A percentile compares a stretch with the other conserved stretches of the same genome.
These are phyloP conservation scores for Platyura marginata DNA, from an alignment of 1,140 invertebrate species.

Conservation along the genomic window DNA sequence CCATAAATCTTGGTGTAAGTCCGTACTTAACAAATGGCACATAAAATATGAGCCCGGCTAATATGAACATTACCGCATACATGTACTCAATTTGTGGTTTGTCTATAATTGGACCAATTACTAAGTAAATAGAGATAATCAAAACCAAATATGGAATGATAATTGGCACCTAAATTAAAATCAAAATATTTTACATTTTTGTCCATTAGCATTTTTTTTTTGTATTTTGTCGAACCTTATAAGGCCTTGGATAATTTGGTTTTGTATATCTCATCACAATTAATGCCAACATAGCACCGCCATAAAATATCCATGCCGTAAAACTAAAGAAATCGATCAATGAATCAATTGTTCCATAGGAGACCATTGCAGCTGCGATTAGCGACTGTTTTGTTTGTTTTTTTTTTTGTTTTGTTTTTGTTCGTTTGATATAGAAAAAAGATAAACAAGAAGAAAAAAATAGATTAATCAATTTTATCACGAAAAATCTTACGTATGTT, in stretches of 20 bases:
- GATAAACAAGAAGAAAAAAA: constrained; percentile 5
- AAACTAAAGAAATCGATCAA: constrained; percentile 93
- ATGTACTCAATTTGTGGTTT: constrained; percentile 80
- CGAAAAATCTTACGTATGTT: no score
- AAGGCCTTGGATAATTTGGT: constrained; percentile 70
- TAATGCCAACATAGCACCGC: constrained; percentile 70
- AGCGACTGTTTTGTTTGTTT: constrained; percentile 46
- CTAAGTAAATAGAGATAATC: constrained; percentile 74
- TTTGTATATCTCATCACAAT: constrained; percentile 75
- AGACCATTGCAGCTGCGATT: constrained; percentile 62
- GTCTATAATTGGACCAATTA: constrained; percentile 82
- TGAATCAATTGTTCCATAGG: constrained; percentile 74
- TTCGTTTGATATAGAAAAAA: neutral
- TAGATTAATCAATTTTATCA: constrained; percentile 3
- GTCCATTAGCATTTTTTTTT: neutral
- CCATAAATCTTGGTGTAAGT: constrained; percentile 62
- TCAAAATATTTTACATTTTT: neutral
- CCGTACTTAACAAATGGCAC: constrained; percentile 83
- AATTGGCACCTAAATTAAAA: constrained; percentile 53
- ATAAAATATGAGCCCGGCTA: constrained; percentile 77
- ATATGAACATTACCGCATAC: constrained; percentile 76
- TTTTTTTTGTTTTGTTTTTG: constrained; percentile 1
- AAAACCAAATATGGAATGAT: constrained; percentile 78
- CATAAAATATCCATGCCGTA: constrained; percentile 90
- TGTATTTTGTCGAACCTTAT: constrained; percentile 37